Conservation (phyloP, 2,113 vertebrate genomes). For the Pogona vitticeps region DNA sequence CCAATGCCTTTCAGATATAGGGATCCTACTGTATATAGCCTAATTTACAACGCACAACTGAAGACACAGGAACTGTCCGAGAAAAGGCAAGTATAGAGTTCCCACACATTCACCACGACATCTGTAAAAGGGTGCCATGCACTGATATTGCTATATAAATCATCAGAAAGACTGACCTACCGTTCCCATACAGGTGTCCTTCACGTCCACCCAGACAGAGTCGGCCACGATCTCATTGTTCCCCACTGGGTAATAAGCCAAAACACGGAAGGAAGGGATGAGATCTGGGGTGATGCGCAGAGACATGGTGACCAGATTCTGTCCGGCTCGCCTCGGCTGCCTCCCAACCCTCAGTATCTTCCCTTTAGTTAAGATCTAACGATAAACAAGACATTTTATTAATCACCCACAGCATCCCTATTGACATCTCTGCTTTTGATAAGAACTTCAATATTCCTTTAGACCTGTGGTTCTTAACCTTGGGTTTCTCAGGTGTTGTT, state of each 20-base stretch:
- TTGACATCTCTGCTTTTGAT: no score
- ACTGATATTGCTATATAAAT: fast-evolving
- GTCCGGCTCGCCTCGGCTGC: slow-evolving; percentile 47
- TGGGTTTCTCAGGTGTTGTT: no score
- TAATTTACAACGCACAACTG: background rate
- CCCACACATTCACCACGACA: background rate
- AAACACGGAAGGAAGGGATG: slow-evolving; percentile 88
- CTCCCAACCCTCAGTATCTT: slow-evolving; percentile 68
- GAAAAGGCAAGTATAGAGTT: background rate
- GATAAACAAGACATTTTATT: background rate
- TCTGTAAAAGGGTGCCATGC: background rate
- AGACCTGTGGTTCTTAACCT: no score
- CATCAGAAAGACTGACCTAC: slow-evolving; percentile 65
- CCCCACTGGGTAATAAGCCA: slow-evolving; percentile 81
- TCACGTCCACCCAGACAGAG: slow-evolving; percentile 86
- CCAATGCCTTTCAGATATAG: no score
- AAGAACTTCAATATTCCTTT: no score
- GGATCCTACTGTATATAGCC: no score
- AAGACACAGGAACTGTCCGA: background rate
- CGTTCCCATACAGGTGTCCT: slow-evolving; percentile 81
- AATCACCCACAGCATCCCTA: no score
- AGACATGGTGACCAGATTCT: slow-evolving; percentile 64
- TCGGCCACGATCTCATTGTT: slow-evolving; percentile 83
- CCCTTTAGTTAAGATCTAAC: slow-evolving; percentile 87
- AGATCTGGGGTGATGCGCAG: slow-evolving; percentile 76